Evolutionary conservation across 2,113 vertebrate species (phyloP).

Genomic region (Mus pahari): DNA sequence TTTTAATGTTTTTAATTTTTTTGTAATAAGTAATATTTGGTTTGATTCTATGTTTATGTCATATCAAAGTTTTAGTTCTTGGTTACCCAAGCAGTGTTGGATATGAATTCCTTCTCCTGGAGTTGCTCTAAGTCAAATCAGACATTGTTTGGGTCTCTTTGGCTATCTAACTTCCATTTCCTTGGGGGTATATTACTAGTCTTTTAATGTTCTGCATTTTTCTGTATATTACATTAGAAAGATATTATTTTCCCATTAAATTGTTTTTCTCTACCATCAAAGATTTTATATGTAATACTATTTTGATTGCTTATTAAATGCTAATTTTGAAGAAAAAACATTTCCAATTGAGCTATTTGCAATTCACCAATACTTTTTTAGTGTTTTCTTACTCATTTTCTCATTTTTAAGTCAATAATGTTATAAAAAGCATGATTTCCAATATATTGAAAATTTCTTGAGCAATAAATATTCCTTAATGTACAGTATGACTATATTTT

Average conservation of each 20-base stretch:
- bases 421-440: not conserved
- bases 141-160: not conserved
- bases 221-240: not conserved
- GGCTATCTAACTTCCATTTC: not conserved
- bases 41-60: not conserved
- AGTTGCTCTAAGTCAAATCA: not conserved
- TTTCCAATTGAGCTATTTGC: not conserved
- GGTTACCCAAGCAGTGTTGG: not conserved
- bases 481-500: not conserved
- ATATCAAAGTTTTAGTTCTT: not conserved
- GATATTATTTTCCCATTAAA: not conserved
- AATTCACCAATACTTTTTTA: not conserved
- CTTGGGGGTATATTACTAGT: not conserved
- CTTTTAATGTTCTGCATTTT: not conserved
- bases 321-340: not conserved
- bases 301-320: not conserved
- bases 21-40: no score
- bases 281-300: not conserved
- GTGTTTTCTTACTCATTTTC: not conserved
- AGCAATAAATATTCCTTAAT: not conserved
- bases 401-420: not conserved
- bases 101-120: not conserved
- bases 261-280: not conserved
- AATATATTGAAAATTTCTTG: not conserved
- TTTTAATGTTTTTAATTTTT: not conserved